phyloP scores from a whole-genome alignment of 2,888 invertebrate genomes.

The Drosophila algonquin region DNA sequence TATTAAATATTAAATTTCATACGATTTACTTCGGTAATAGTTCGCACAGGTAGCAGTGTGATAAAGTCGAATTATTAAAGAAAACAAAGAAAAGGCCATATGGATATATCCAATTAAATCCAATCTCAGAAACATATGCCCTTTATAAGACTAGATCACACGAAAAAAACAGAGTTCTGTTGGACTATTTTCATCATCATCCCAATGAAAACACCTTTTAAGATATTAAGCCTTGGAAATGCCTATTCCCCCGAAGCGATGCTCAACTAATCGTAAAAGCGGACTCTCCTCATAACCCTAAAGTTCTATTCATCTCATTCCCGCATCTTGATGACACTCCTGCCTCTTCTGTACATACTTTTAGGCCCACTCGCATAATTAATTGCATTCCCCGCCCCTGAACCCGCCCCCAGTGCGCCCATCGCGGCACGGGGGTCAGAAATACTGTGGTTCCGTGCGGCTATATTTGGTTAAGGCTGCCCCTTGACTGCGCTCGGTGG shows the following conservation, averaged over 20 bases:
- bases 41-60: no score
- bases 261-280: slow-evolving; percentile 21
- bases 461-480: slow-evolving; percentile 41
- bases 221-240: neutral
- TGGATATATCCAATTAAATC: no score
- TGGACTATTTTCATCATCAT: neutral
- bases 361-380: slow-evolving; percentile 35
- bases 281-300: slow-evolving; percentile 8
- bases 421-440: slow-evolving; percentile 23
- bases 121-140: no score
- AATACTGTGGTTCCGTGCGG: slow-evolving; percentile 35
- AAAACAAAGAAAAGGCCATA: no score
- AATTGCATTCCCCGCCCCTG: slow-evolving; percentile 34
- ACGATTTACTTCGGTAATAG: no score
- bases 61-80: no score
- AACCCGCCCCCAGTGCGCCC: slow-evolving; percentile 14
- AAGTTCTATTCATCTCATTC: slow-evolving; percentile 19
- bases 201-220: neutral
- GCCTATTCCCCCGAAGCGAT: slow-evolving; percentile 2
- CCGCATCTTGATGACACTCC: slow-evolving; percentile 37
- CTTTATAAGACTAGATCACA: no score
- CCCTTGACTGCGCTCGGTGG: slow-evolving; percentile 38
- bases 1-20: no score
- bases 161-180: no score
- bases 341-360: slow-evolving; percentile 6